These are phyloP conservation scores for Acipenser transmontanus DNA, from an alignment of 2,797 vertebrate species.

Conservation along the genomic window DNA sequence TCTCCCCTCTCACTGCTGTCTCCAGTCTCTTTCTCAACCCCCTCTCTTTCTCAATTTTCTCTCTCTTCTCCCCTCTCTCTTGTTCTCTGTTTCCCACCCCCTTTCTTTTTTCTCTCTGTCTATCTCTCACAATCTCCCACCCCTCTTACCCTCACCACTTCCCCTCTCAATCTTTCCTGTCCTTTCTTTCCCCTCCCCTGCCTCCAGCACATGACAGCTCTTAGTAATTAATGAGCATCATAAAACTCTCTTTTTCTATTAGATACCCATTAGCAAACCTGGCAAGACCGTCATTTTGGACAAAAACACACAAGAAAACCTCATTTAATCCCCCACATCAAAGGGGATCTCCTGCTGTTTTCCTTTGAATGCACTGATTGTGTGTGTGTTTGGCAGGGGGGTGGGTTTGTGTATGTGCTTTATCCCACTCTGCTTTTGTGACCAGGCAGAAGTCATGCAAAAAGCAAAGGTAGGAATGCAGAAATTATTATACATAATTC, in stretches of 20 bases:
- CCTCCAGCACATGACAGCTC: conserved; percentile 79
- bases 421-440: conserved; percentile 66
- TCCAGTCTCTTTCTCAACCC: background rate
- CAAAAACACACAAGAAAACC: conserved; percentile 85
- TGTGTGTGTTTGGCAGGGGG: conserved; percentile 79
- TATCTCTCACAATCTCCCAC: conserved; percentile 35
- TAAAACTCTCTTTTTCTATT: conserved; percentile 92
- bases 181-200: conserved; percentile 44
- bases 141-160: conserved; percentile 26
- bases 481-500: conserved; percentile 52
- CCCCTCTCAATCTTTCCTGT: conserved; percentile 20
- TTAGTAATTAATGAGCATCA: conserved; percentile 95
- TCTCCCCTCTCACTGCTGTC: conserved; percentile 16
- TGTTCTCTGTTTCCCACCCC: conserved; percentile 14
- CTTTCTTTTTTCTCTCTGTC: conserved; percentile 26
- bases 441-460: conserved; percentile 36
- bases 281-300: conserved; percentile 91
- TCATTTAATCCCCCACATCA: conserved; percentile 91
- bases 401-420: conserved; percentile 38
- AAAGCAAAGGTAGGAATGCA: conserved; percentile 51
- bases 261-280: conserved; percentile 93
- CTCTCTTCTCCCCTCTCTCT: background rate
- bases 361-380: conserved; percentile 91
- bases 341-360: conserved; percentile 92
- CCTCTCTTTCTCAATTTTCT: conserved; percentile 22